Conservation (phyloP, 1,140 invertebrate species). For the Solenopsis fugax region DNA sequence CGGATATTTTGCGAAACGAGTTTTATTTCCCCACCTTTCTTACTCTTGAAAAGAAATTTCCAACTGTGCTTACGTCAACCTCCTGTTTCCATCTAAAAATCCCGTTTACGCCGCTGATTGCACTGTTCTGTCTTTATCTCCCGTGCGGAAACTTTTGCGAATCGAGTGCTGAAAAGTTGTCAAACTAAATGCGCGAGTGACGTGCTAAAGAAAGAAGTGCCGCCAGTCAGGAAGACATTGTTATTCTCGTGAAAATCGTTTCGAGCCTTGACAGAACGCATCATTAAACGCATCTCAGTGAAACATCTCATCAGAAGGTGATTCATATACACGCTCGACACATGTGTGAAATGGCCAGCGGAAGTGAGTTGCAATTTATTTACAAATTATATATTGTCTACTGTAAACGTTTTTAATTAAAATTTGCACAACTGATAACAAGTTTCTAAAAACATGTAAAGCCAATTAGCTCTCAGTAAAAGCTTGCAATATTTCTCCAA, state of each 20-base stretch:
- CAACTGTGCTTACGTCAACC: conserved; percentile 59
- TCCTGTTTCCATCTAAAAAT: conserved; percentile 60
- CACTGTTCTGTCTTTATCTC: conserved; percentile 29
- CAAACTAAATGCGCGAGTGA: conserved; percentile 25
- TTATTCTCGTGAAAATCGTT: conserved; percentile 43
- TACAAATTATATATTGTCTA: background rate
- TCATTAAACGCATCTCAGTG: conserved; percentile 33
- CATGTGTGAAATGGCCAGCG: background rate
- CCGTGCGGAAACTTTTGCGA: conserved; percentile 45
- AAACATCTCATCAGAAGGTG: background rate
- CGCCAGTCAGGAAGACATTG: background rate
- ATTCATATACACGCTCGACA: background rate
- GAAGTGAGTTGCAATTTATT: background rate
- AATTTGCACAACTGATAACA: background rate
- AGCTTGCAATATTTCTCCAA: background rate
- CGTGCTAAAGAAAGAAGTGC: conserved; percentile 16
- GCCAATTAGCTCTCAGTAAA: background rate
- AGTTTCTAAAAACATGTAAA: background rate
- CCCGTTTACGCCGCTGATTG: conserved; percentile 53
- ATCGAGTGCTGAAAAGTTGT: conserved; percentile 37
- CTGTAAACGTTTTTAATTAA: background rate
- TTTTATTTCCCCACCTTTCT: conserved; percentile 33
- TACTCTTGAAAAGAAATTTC: conserved; percentile 40
- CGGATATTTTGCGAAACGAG: conserved; percentile 45
- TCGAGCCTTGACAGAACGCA: background rate